These are phyloP conservation scores for Ostrea edulis DNA, from an alignment of 1,140 invertebrate species.

Conservation along the genomic window DNA sequence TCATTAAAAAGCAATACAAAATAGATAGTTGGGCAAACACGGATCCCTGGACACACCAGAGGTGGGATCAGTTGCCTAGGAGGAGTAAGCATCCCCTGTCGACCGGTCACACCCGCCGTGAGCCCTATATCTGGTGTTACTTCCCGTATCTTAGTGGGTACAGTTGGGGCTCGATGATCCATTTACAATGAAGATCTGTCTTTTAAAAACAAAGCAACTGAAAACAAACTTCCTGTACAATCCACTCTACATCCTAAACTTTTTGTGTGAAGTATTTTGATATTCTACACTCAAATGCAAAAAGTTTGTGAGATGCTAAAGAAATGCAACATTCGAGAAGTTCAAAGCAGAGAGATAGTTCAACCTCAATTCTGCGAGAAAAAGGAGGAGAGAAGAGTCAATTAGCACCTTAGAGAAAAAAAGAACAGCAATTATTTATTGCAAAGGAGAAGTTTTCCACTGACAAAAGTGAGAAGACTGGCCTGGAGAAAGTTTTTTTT, in stretches of 20 bases:
- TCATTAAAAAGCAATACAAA: too few relatives aligned
- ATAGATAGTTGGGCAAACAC: too few relatives aligned
- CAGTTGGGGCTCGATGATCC: neutral
- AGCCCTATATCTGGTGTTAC: too few relatives aligned
- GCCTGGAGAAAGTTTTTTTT: neutral
- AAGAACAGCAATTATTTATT: neutral
- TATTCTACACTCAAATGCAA: slow-evolving; percentile 5
- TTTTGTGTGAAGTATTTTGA: neutral
- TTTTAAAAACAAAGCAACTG: slow-evolving; percentile 8
- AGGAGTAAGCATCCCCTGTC: too few relatives aligned
- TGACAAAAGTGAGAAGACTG: neutral
- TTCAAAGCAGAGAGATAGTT: neutral
- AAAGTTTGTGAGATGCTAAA: neutral
- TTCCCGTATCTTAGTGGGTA: neutral
- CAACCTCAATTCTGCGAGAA: neutral
- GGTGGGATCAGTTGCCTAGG: too few relatives aligned
- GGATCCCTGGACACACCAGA: too few relatives aligned
- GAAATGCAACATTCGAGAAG: neutral
- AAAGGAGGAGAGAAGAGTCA: neutral
- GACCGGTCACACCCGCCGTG: too few relatives aligned
- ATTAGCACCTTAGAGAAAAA: neutral
- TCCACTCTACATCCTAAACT: neutral
- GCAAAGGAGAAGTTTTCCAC: neutral
- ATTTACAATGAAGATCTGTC: slow-evolving; percentile 3
- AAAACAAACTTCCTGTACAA: slow-evolving; percentile 23